A percentile compares a stretch with the other conserved stretches of the same genome.
phyloP scores from a whole-genome alignment of 1,140 invertebrate species.

The Oryzaephilus surinamensis region DNA sequence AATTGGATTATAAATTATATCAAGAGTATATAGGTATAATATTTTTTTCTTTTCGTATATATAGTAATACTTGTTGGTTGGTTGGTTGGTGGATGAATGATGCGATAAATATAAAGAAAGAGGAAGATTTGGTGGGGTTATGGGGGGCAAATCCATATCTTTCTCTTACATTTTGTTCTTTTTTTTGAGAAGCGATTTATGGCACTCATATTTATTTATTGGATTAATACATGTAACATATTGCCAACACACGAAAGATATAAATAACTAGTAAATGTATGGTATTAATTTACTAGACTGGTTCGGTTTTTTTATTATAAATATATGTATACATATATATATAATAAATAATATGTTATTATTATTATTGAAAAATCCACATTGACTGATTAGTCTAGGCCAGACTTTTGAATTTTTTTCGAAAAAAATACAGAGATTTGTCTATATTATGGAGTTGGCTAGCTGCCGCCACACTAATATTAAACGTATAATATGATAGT shows the following conservation, averaged over 20 bases:
- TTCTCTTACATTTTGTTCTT: conserved; percentile 21
- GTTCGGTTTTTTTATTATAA: conserved; percentile 27
- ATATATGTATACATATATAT: conserved; percentile 14
- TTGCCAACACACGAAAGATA: conserved; percentile 37
- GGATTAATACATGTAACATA: conserved; percentile 40
- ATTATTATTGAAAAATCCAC: background rate
- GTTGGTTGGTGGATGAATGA: background rate
- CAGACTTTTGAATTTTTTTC: too few relatives aligned
- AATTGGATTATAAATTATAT: conserved; percentile 38
- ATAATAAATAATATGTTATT: conserved; percentile 17
- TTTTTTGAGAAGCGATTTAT: conserved; percentile 30
- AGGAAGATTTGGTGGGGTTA: background rate
- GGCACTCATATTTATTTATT: conserved; percentile 38
- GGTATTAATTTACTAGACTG: conserved; percentile 37
- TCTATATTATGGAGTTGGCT: too few relatives aligned
- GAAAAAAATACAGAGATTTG: too few relatives aligned
- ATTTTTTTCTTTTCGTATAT: conserved; percentile 8
- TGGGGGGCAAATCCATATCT: too few relatives aligned
- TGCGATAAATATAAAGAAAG: background rate
- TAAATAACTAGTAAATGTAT: conserved; percentile 37
- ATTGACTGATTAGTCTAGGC: background rate
- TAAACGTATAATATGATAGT: too few relatives aligned
- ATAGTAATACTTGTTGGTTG: conserved; percentile 1
- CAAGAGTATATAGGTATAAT: conserved; percentile 4
- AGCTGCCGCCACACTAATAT: background rate